A percentile compares a stretch with the other conserved stretches of the same genome.
Evolutionary conservation across 1,140 invertebrate genomes (phyloP).

Genomic region (Aphis gossypii): DNA sequence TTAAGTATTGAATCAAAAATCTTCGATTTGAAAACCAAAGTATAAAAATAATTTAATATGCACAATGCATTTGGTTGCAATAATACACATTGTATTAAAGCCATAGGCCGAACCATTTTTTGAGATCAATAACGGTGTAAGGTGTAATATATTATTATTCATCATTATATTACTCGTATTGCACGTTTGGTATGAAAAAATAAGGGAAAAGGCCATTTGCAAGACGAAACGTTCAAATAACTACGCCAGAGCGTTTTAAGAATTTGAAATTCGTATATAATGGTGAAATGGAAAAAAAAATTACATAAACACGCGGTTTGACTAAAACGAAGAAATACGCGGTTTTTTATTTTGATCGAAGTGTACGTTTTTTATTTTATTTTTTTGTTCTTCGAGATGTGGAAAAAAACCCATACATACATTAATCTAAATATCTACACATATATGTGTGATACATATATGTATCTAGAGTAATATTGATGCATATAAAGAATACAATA

Average conservation of each 20-base stretch:
- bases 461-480: background rate
- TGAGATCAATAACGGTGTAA: background rate
- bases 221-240: background rate
- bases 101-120: background rate
- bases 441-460: background rate
- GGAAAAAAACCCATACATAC: background rate
- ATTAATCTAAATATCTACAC: background rate
- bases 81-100: background rate
- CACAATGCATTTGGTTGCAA: background rate
- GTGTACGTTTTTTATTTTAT: background rate
- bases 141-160: background rate
- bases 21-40: background rate
- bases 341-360: background rate
- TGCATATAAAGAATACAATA: background rate
- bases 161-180: background rate
- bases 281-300: background rate
- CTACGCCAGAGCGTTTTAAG: background rate
- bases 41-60: background rate
- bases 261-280: background rate
- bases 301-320: background rate
- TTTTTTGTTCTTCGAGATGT: background rate
- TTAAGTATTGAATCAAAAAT: background rate
- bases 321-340: constrained; percentile 10
- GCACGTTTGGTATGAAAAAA: background rate
- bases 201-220: background rate